Percentiles rank a stretch among this genome's conserved stretches.
Conservation (phyloP, 2,113 vertebrate genomes). For the Arizona elegans region DNA sequence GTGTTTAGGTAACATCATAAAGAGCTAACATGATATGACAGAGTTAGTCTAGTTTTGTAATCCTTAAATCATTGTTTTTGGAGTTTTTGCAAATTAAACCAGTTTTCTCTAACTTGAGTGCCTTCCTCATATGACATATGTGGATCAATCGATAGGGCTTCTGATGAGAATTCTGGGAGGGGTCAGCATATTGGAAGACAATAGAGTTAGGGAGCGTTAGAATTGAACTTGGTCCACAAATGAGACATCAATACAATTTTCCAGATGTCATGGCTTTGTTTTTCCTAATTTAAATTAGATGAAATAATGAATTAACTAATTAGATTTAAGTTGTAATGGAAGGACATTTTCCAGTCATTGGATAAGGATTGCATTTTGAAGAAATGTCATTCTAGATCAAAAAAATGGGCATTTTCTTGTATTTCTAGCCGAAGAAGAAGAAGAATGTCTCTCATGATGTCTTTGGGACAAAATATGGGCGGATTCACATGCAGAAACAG, state of each 20-base stretch:
- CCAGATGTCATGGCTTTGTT: neutral
- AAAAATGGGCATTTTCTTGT: slow-evolving; percentile 29
- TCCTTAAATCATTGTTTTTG: neutral
- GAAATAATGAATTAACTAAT: neutral
- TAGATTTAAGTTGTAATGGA: neutral
- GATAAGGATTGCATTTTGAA: neutral
- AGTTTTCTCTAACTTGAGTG: neutral
- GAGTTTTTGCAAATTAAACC: neutral
- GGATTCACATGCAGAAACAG: slow-evolving; percentile 97
- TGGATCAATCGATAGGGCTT: neutral
- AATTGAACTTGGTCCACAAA: neutral
- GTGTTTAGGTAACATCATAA: neutral
- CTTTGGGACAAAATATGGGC: slow-evolving; percentile 89
- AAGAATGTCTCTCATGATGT: slow-evolving; percentile 92
- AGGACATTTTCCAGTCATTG: neutral
- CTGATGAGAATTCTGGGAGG: neutral
- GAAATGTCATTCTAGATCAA: neutral
- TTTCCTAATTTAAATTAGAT: neutral
- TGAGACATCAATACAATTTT: neutral
- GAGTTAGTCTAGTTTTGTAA: neutral
- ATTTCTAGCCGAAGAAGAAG: slow-evolving; percentile 87
- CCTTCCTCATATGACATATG: neutral
- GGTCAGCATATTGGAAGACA: neutral
- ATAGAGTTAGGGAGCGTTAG: neutral
- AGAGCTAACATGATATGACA: neutral